These are phyloP conservation scores for Dyspetes luteomarginatus DNA, from an alignment of 2,888 invertebrate genomes.

Conservation along the genomic window DNA sequence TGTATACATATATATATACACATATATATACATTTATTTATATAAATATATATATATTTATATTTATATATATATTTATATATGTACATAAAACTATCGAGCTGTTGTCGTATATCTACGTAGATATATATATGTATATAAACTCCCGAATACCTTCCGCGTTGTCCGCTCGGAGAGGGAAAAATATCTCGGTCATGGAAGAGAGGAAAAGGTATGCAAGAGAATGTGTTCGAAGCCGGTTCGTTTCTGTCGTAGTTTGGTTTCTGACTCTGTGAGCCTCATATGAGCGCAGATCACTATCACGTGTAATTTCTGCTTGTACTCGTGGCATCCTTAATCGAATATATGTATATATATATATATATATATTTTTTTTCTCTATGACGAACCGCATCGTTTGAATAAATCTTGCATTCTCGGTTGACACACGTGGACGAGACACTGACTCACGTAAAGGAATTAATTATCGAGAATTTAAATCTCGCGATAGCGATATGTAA, in stretches of 20 bases:
- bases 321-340: background rate
- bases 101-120: background rate
- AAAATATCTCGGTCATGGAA: constrained; percentile 61
- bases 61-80: background rate
- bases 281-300: constrained; percentile 19
- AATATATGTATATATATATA: background rate
- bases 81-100: background rate
- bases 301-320: background rate
- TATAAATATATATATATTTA: too few relatives aligned
- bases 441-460: too few relatives aligned
- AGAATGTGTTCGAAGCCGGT: constrained; percentile 49
- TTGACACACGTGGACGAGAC: background rate
- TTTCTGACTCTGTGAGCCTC: constrained; percentile 8
- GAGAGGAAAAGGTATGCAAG: constrained; percentile 59
- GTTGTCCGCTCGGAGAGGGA: constrained; percentile 41
- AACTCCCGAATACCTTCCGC: constrained; percentile 37
- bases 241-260: constrained; percentile 47
- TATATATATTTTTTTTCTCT: background rate
- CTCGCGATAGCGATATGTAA: too few relatives aligned
- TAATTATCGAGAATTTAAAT: too few relatives aligned
- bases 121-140: background rate
- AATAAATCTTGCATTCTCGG: background rate
- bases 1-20: background rate
- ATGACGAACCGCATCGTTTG: background rate
- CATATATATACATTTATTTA: background rate